A percentile compares a stretch with the other conserved stretches of the same genome.
Conservation (phyloP, 2,888 invertebrate species). For the Bibio marci region DNA sequence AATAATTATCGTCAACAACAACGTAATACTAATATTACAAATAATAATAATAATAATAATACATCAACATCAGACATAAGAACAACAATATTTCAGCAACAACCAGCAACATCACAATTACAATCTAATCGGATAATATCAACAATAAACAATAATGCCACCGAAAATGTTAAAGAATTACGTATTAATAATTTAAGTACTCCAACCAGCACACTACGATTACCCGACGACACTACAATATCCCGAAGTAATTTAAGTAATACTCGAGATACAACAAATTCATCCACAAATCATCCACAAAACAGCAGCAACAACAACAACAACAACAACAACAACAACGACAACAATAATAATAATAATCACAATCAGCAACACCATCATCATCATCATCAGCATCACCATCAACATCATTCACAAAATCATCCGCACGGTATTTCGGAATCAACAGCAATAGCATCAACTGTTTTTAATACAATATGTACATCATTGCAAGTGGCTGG, state of each 20-base stretch:
- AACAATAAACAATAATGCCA: background rate
- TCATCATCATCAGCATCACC: constrained; percentile 11
- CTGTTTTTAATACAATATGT: constrained; percentile 3
- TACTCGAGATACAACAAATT: constrained; percentile 8
- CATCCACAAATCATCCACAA: constrained; percentile 1
- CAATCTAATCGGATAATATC: background rate
- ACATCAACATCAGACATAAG: background rate
- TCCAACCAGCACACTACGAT: constrained; percentile 8
- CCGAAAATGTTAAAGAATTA: background rate
- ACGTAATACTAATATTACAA: constrained; percentile 2
- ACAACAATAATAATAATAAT: constrained; percentile 7
- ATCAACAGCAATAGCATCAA: constrained; percentile 1
- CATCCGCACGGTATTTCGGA: background rate
- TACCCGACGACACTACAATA: constrained; percentile 16
- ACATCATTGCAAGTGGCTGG: constrained; percentile 3
- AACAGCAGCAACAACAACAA: too few relatives aligned
- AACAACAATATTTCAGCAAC: constrained; percentile 1
- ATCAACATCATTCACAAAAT: constrained; percentile 9
- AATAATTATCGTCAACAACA: constrained; percentile 3
- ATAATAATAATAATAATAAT: background rate
- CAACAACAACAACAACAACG: constrained; percentile 8
- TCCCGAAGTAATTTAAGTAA: constrained; percentile 12
- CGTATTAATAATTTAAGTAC: background rate
- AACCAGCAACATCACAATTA: too few relatives aligned
- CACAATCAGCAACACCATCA: constrained; percentile 7